Base-by-base conservation (phyloP, 2,888 invertebrate species). In the Volucella bombylans region DNA sequence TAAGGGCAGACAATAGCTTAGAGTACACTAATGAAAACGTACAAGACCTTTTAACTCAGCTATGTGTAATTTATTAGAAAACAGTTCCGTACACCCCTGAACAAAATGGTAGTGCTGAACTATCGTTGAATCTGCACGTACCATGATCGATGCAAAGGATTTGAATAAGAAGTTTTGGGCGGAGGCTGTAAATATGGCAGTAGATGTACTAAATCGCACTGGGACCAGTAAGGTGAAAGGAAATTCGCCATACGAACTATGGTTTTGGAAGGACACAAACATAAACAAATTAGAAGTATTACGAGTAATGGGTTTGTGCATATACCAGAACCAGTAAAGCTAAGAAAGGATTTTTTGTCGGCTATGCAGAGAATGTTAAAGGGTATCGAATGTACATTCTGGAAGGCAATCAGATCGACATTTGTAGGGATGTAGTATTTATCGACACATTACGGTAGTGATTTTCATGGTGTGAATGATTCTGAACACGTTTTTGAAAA, bases 51-150 rank as follows among this genome's bases (percentile, higher is more conserved):
- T 15, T 50, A 6, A 15, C 65, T 59, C 55, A 49, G 74, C 12
- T 14, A 15, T 9, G 76, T 62, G 88, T 88, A 15, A 54, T 86
- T 54, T 80, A 87, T 64, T 87, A 88, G 43, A 78, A 62, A 76
- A 87, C 87, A 14, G 88, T 88, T 0, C 74, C 87, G 1, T 89
- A 90, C 76, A 89, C 89, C 6, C 90, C 90, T 9, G 87, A 90
- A 78, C 90, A 91, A 83, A 91, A 91, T 82, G 89, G 90, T 0
- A 72, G 85, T 47, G 88, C 88, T 0, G 90, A 90, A 90, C 89
- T 64, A 78, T 90, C 10, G 87, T 90, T 0, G 90, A 90, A 86
- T 86, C 88, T 31, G 89, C 88, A 8, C 79, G 89, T 9, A 82
- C 87, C 12, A 82, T 86, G 83, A 45, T 87, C n/a, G 72, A 86